Conservation (phyloP, 2,797 vertebrate genomes). For the Discoglossus pictus region DNA sequence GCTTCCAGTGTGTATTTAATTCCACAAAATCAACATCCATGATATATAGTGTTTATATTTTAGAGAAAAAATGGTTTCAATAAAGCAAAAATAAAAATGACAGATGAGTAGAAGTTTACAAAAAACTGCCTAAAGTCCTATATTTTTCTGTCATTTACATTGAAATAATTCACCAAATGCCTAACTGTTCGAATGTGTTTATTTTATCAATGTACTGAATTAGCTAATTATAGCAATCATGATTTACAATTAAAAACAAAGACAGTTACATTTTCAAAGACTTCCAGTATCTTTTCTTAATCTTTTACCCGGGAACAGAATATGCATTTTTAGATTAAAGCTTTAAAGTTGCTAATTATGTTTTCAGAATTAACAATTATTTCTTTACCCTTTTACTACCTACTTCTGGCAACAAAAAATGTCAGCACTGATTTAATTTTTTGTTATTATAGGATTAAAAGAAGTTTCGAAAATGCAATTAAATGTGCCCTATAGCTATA, state of each 20-base stretch:
- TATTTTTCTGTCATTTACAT: conserved; percentile 71
- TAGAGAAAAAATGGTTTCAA: too few relatives aligned
- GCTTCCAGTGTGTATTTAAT: too few relatives aligned
- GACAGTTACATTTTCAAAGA: conserved; percentile 78
- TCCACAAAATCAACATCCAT: too few relatives aligned
- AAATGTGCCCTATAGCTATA: conserved; percentile 80
- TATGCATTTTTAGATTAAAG: conserved; percentile 83
- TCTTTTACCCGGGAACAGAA: conserved; percentile 77
- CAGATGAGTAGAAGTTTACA: too few relatives aligned
- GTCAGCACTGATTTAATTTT: conserved; percentile 83
- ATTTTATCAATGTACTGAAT: conserved; percentile 72
- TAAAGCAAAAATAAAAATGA: too few relatives aligned
- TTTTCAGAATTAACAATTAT: conserved; percentile 84
- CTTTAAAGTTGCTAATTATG: conserved; percentile 85
- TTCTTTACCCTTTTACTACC: conserved; percentile 84
- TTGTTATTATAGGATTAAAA: conserved; percentile 84
- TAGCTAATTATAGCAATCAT: conserved; percentile 78
- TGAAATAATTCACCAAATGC: conserved; percentile 65
- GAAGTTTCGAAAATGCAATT: conserved; percentile 82
- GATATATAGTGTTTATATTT: too few relatives aligned
- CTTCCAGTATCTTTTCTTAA: conserved; percentile 80
- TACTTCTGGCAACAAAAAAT: conserved; percentile 84
- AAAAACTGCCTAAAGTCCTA: conserved; percentile 35
- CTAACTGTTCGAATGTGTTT: conserved; percentile 74
- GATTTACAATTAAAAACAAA: conserved; percentile 80